Conservation (phyloP, 2,113 vertebrate species). For the Ammodytes dubius region DNA sequence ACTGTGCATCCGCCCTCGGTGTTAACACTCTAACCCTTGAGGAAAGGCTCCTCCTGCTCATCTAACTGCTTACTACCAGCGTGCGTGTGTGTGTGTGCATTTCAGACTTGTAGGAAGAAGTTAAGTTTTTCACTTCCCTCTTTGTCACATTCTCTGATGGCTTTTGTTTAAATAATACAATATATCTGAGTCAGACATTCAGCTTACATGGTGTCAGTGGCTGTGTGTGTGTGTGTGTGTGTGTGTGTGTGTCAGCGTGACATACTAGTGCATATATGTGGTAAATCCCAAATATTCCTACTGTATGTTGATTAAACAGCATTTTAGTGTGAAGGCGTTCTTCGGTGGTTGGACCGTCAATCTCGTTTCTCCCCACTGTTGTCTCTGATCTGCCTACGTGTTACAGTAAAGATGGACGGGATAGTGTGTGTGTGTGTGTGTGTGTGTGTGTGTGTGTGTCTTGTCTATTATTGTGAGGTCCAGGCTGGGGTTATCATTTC, state of each 20-base stretch:
- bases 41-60: constrained; percentile 62
- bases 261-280: constrained; percentile 52
- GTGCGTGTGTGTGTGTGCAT: constrained; percentile 23
- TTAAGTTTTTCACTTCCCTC: constrained; percentile 24
- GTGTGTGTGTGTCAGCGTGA: background rate
- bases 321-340: constrained; percentile 27
- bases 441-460: constrained; percentile 5
- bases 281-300: constrained; percentile 23
- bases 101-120: constrained; percentile 8
- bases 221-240: constrained; percentile 26
- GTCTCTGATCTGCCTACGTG: constrained; percentile 21
- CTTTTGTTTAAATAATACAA: constrained; percentile 40
- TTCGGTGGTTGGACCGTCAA: constrained; percentile 48
- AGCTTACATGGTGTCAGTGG: constrained; percentile 34
- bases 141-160: constrained; percentile 23
- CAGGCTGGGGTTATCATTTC: background rate
- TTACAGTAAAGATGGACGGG: background rate
- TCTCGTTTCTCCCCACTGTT: constrained; percentile 18
- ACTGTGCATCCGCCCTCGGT: constrained; percentile 67
- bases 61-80: constrained; percentile 65
- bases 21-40: constrained; percentile 73
- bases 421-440: background rate
- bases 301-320: constrained; percentile 48
- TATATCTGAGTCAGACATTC: constrained; percentile 38
- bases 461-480: constrained; percentile 11